phyloP scores from a whole-genome alignment of 2,888 invertebrate species.

The Dusona sp. region DNA sequence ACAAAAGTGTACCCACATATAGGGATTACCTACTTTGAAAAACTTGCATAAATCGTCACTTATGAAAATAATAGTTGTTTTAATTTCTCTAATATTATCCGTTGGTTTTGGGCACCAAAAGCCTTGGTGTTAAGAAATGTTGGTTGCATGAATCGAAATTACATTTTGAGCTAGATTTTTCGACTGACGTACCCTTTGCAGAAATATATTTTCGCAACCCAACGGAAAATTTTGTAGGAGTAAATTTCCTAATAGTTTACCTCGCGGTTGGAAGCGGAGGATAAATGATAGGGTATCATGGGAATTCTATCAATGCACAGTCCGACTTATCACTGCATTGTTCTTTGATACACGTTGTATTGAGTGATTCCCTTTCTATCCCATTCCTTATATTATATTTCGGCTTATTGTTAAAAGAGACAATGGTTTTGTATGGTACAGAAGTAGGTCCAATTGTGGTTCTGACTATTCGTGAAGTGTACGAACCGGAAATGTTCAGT shows the following conservation, averaged over 20 bases:
- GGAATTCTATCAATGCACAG: slow-evolving; percentile 2
- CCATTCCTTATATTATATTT: slow-evolving; percentile 11
- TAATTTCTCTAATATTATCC: background rate
- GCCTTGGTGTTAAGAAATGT: background rate
- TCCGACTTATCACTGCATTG: slow-evolving; percentile 31
- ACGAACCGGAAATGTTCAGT: slow-evolving; percentile 18
- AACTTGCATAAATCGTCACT: slow-evolving; percentile 23
- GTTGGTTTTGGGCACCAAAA: background rate
- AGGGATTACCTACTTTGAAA: slow-evolving; percentile 51
- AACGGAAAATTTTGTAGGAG: background rate
- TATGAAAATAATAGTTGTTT: slow-evolving; percentile 12
- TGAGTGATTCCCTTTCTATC: background rate
- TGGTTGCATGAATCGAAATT: background rate
- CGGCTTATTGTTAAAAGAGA: slow-evolving; percentile 12
- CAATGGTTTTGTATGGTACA: slow-evolving; percentile 22
- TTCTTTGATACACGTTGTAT: slow-evolving; percentile 10
- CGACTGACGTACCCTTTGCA: background rate
- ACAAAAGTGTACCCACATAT: slow-evolving; percentile 51
- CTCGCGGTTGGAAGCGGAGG: background rate
- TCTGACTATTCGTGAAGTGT: background rate
- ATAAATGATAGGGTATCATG: background rate
- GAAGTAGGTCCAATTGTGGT: slow-evolving; percentile 18
- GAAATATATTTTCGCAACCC: background rate
- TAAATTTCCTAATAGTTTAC: background rate
- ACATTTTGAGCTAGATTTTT: background rate